These are phyloP conservation scores for Coptodon rendalli DNA, from an alignment of 2,113 vertebrate species.

Conservation along the genomic window DNA sequence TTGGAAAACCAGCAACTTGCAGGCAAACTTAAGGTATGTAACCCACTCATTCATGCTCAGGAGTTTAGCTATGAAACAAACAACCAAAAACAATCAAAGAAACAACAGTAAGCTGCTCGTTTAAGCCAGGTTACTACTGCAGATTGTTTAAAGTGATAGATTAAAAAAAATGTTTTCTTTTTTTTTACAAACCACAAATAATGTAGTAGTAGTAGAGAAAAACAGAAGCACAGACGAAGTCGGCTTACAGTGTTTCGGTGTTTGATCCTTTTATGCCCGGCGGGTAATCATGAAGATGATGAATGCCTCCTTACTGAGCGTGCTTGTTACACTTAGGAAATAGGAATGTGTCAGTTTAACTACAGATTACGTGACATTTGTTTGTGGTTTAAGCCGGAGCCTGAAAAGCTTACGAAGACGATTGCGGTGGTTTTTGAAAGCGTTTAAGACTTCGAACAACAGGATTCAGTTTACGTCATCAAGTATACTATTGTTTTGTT, in stretches of 20 bases:
- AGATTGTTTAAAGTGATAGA: neutral
- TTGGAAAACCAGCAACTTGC: conserved; percentile 88
- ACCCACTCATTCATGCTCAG: neutral
- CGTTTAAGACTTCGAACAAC: neutral
- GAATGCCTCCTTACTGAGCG: neutral
- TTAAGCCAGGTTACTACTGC: neutral
- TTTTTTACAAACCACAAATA: neutral
- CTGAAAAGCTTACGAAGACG: neutral
- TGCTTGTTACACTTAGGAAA: neutral
- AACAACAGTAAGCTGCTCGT: neutral
- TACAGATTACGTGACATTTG: neutral
- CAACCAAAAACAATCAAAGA: neutral
- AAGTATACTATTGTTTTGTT: neutral
- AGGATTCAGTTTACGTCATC: neutral
- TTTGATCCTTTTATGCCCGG: neutral
- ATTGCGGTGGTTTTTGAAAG: neutral
- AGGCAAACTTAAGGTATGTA: conserved; percentile 82
- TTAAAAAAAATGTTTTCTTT: neutral
- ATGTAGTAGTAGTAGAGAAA: neutral
- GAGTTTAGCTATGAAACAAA: neutral
- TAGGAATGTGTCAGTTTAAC: neutral
- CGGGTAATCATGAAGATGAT: neutral
- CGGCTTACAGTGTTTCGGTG: neutral
- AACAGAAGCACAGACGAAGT: neutral
- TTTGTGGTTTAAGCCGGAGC: neutral